Conservation (phyloP, 2,113 vertebrate genomes). For the Antechinus stuartii region DNA sequence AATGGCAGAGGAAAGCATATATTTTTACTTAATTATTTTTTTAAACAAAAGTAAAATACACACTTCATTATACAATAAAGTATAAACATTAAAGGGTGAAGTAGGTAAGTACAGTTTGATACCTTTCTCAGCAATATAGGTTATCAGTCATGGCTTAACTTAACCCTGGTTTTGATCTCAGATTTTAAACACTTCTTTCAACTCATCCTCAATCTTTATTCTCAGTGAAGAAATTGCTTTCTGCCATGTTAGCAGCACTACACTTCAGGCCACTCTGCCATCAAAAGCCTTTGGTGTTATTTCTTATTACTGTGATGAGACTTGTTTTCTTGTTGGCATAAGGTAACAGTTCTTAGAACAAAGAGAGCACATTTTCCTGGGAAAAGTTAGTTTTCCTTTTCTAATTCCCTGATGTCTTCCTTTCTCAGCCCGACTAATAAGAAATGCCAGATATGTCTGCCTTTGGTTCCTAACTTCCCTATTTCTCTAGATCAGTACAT, state of each 20-base stretch:
- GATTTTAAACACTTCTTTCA: conserved; percentile 37
- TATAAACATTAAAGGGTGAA: not conserved
- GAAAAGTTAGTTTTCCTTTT: conserved; percentile 18
- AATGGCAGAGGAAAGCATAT: not conserved
- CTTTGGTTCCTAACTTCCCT: not conserved
- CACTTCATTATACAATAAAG: not conserved
- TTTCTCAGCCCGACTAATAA: conserved; percentile 40
- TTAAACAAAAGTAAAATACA: not conserved
- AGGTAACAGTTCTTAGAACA: conserved; percentile 8
- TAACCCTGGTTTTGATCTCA: not conserved
- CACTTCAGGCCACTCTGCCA: not conserved
- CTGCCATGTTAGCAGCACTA: not conserved
- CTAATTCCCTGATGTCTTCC: conserved; percentile 10
- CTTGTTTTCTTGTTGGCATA: conserved; percentile 17
- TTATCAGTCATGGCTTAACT: conserved; percentile 37
- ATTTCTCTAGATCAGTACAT: not conserved
- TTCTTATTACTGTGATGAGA: conserved; percentile 27
- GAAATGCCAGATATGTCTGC: not conserved
- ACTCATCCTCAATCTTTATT: conserved; percentile 1
- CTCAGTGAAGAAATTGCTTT: not conserved
- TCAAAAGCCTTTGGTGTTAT: not conserved
- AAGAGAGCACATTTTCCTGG: conserved; percentile 9
- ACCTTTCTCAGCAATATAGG: not conserved
- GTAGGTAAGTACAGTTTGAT: not conserved
- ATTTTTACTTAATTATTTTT: not conserved